Conservation (phyloP, 2,113 vertebrate species). For the Crocuta crocuta region DNA sequence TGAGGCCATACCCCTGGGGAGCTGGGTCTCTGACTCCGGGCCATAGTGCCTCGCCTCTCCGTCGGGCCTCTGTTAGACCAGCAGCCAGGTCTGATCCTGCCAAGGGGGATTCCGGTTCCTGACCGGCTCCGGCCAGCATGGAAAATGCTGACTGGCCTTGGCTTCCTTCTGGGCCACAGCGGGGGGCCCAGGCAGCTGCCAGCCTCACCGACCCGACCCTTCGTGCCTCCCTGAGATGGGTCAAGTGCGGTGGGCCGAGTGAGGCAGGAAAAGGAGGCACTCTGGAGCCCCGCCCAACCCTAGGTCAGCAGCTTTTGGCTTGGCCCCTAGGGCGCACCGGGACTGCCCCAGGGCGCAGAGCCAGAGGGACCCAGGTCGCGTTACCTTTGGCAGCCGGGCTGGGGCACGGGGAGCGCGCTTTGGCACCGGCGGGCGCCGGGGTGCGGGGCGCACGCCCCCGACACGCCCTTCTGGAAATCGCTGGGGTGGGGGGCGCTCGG, state of each 20-base stretch:
- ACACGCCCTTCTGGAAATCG: not conserved
- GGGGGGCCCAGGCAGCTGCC: not conserved
- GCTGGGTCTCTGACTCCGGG: not conserved
- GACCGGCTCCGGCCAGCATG: not conserved
- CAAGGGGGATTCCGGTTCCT: not conserved
- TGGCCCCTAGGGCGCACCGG: not conserved
- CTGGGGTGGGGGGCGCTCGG: not conserved
- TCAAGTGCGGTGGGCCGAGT: not conserved
- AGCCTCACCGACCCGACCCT: not conserved
- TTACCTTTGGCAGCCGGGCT: not conserved
- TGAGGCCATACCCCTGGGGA: not conserved
- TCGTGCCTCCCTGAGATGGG: not conserved
- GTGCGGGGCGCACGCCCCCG: not conserved
- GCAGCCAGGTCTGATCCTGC: not conserved
- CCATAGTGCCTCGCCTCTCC: not conserved
- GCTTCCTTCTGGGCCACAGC: not conserved
- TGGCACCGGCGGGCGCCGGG: not conserved
- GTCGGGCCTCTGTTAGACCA: not conserved
- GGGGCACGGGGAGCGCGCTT: not conserved
- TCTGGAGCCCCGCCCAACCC: not conserved
- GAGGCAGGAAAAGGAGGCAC: not conserved
- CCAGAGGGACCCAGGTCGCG: not conserved
- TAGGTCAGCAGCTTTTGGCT: not conserved
- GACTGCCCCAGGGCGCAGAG: not conserved
- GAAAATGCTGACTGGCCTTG: constrained; percentile 64